A percentile compares a stretch with the other conserved stretches of the same genome.
phyloP scores from a whole-genome alignment of 2,888 invertebrate genomes.

The Xylota segnis region DNA sequence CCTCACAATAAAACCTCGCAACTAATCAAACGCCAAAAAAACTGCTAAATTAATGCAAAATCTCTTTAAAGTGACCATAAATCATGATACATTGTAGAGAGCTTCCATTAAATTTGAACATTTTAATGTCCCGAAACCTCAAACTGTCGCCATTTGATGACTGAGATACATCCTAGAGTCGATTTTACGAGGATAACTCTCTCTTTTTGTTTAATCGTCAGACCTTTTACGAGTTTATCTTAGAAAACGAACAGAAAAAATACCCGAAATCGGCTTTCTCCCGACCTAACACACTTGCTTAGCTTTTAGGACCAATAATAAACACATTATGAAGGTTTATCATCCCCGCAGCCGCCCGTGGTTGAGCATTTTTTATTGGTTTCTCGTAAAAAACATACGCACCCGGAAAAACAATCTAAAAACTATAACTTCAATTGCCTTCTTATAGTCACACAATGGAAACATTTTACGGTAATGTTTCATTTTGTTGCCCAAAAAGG shows the following conservation, averaged over 20 bases:
- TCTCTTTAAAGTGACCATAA: not conserved
- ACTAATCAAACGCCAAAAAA: not conserved
- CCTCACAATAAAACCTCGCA: not conserved
- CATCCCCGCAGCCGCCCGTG: not conserved
- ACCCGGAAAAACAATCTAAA: conserved; percentile 45
- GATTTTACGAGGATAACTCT: conserved; percentile 23
- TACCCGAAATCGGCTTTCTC: conserved; percentile 7
- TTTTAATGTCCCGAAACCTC: conserved; percentile 22
- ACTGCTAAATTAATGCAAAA: not conserved
- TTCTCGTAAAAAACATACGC: conserved; percentile 31
- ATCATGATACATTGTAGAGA: not conserved
- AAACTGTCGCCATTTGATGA: conserved; percentile 28
- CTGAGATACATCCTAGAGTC: conserved; percentile 11
- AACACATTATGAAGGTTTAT: conserved; percentile 46
- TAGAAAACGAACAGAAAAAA: not conserved
- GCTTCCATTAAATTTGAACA: conserved; percentile 1
- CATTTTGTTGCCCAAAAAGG: conserved; percentile 34
- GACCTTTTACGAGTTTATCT: conserved; percentile 29
- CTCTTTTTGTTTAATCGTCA: conserved; percentile 39
- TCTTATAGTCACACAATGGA: conserved; percentile 29
- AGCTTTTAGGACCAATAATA: conserved; percentile 42
- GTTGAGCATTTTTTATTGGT: conserved; percentile 31
- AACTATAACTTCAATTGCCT: conserved; percentile 45
- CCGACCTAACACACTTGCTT: conserved; percentile 1
- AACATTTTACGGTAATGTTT: conserved; percentile 36